Conservation (phyloP, 35 echinoderm and acorn worm species). For the Amphiura filiformis region DNA sequence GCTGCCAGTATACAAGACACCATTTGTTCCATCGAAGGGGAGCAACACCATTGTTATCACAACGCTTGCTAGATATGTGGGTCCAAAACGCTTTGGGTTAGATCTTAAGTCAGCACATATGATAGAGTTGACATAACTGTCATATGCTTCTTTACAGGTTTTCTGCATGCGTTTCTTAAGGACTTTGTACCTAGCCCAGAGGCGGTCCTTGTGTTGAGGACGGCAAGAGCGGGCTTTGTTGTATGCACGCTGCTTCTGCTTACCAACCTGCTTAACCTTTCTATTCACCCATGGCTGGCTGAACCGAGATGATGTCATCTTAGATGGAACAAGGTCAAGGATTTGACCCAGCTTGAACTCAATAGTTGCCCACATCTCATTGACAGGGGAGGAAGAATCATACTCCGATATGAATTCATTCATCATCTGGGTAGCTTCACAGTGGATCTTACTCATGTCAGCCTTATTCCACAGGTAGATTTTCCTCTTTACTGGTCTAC, state of each 20-base stretch:
- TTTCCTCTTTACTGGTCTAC: slow-evolving; percentile 34
- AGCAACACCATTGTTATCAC: slow-evolving; percentile 52
- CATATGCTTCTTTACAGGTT: slow-evolving; percentile 32
- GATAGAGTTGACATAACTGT: slow-evolving; percentile 29
- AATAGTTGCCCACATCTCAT: slow-evolving; percentile 13
- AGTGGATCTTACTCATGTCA: slow-evolving; percentile 11
- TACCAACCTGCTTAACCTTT: slow-evolving; percentile 20
- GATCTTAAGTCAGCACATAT: slow-evolving; percentile 36
- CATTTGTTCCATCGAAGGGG: slow-evolving; percentile 31
- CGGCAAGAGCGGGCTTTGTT: background rate
- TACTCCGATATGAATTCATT: background rate
- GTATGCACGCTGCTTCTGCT: slow-evolving; percentile 42
- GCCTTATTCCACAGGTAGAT: slow-evolving; percentile 41
- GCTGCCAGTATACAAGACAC: slow-evolving; percentile 31
- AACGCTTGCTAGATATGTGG: slow-evolving; percentile 31
- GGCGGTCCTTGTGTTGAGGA: background rate
- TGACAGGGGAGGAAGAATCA: background rate
- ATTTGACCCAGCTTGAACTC: background rate
- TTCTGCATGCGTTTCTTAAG: slow-evolving; percentile 20
- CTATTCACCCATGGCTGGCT: slow-evolving; percentile 21
- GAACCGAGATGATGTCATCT: slow-evolving; percentile 18
- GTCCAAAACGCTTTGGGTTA: slow-evolving; percentile 38
- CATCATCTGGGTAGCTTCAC: background rate
- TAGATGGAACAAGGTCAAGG: background rate
- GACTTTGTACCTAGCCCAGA: background rate